Evolutionary conservation across 2,113 vertebrate species (phyloP), one percentile per base, ranked within the genome.

Genomic region (Bombycilla garrulus): DNA sequence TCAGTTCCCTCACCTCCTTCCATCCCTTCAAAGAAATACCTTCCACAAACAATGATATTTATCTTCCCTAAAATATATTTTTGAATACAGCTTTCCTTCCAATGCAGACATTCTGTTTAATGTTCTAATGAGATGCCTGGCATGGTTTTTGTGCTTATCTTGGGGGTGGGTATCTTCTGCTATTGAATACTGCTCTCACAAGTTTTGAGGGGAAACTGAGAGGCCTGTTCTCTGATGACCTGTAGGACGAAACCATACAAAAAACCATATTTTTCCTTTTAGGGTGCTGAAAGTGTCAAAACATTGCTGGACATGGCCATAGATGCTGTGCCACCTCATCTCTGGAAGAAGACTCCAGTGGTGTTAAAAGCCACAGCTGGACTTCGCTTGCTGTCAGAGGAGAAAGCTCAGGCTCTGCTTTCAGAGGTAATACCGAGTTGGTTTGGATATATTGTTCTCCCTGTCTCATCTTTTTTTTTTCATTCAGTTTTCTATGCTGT

Each of bases 331-430:
- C 99, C 99, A 21, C 98, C 96, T 95, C 98, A 98, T 9, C 98
- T 99, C 21, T 99, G 99, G 99, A 98, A 92, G 74, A 98, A 96
- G 94, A 99, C 99, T 20, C 99, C 99, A 0, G 99, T 99, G 89
- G 98, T 99, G 79, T 97, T 99, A 94, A 99, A 99, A 98, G 99
- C 99, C 87, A 99, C 99, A 0, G 99, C 99, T 15, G 99, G 99
- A 72, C 98, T 99, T 48, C 98, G 99, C 35, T 95, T 99, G 87
- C 97, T 99, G 78, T 98, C 99, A 3, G 98, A 98, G 60, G 98
- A 98, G 60, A 99, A 99, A 96, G 99, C 99, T 86, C 97, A 97
- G 23, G 98, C 98, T 96, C 97, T 99, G 94, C 98, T 99, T 73
- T 96, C 97, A 29, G 98, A 99, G 99, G 99, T 99, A 96, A 88